Evolutionary conservation across 1,140 invertebrate genomes (phyloP).

Genomic region (Nylanderia fulva): DNA sequence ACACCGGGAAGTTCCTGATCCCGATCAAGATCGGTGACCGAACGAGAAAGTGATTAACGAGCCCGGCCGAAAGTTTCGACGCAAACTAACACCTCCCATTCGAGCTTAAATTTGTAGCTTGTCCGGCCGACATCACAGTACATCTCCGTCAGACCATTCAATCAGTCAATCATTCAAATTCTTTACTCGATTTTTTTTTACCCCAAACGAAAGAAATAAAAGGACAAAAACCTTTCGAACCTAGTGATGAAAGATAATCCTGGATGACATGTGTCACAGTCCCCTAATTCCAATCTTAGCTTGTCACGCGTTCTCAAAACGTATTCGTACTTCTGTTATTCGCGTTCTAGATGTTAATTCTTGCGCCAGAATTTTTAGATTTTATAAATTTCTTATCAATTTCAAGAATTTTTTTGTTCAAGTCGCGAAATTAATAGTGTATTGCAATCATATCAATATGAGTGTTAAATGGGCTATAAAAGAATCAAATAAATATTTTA

Average conservation of each 20-base stretch:
- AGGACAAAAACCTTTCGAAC: not conserved
- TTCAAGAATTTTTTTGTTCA: not conserved
- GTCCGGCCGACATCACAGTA: constrained; percentile 58
- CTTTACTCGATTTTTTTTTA: constrained; percentile 25
- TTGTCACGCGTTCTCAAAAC: not conserved
- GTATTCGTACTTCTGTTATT: not conserved
- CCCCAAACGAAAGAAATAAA: constrained; percentile 1
- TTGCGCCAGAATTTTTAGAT: too few species aligned
- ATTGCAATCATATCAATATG: not conserved
- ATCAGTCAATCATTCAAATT: constrained; percentile 55
- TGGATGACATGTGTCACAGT: not conserved
- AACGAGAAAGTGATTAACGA: constrained; percentile 54
- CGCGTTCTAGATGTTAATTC: not conserved
- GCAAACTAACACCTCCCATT: constrained; percentile 39
- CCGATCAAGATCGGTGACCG: constrained; percentile 59
- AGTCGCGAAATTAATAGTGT: not conserved
- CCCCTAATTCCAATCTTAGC: constrained; percentile 3
- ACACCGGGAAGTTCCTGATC: constrained; percentile 40
- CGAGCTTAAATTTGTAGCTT: constrained; percentile 43
- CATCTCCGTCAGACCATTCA: constrained; percentile 57
- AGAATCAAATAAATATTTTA: not conserved
- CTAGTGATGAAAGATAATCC: not conserved
- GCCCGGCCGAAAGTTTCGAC: constrained; percentile 37
- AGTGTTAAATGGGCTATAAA: not conserved
- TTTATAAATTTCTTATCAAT: not conserved